A percentile compares a stretch with the other conserved stretches of the same genome.
Evolutionary conservation across 2,797 vertebrate genomes (phyloP).

Genomic region (Psittacula echo): DNA sequence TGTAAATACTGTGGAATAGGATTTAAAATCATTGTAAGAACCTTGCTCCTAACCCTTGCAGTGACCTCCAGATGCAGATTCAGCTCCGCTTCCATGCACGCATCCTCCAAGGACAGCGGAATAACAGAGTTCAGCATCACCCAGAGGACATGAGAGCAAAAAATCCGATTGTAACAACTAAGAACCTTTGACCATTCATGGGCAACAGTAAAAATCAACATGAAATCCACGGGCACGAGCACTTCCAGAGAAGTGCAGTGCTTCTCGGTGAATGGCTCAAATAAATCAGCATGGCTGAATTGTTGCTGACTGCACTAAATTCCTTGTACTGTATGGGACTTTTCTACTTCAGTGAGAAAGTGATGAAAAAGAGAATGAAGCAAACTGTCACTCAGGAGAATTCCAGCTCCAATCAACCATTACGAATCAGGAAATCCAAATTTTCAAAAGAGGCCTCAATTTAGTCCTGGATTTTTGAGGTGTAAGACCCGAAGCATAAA

Average conservation of each 20-base stretch:
- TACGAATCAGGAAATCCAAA: constrained; percentile 25
- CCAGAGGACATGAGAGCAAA: background rate
- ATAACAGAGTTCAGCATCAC: background rate
- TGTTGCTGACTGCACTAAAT: constrained; percentile 58
- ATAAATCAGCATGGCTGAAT: constrained; percentile 50
- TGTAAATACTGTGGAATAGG: background rate
- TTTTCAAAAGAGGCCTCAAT: background rate
- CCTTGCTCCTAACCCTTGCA: background rate
- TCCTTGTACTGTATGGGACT: constrained; percentile 40
- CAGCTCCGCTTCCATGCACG: background rate
- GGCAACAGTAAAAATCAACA: constrained; percentile 48
- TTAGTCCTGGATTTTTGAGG: constrained; percentile 23
- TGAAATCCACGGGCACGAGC: background rate
- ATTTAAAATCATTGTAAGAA: background rate
- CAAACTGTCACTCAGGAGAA: constrained; percentile 56
- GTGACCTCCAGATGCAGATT: background rate
- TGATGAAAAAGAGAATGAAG: constrained; percentile 42
- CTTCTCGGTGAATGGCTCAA: background rate
- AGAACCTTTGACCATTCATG: background rate
- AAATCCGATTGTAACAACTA: background rate
- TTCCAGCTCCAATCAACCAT: constrained; percentile 38
- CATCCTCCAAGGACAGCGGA: background rate
- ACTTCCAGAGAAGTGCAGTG: constrained; percentile 10
- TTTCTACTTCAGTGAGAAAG: constrained; percentile 65
- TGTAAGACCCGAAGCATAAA: background rate